phyloP scores from a whole-genome alignment of 2,797 vertebrate genomes.

The Melanotaenia pygmaea region DNA sequence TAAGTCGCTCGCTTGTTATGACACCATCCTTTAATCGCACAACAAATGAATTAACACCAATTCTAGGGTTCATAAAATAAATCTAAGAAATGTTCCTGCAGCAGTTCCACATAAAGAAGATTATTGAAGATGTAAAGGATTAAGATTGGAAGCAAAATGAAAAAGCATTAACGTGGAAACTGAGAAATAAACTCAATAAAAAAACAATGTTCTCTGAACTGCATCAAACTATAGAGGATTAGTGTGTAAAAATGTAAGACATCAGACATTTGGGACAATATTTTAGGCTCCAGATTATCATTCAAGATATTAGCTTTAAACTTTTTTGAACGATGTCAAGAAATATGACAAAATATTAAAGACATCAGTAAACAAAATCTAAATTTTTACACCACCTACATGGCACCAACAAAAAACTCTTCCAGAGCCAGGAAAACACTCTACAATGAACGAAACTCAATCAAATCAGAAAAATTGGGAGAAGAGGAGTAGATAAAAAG shows the following conservation, averaged over 20 bases:
- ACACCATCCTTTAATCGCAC: too few relatives aligned
- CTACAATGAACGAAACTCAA: constrained; percentile 21
- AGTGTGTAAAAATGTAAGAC: too few relatives aligned
- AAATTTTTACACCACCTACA: not conserved
- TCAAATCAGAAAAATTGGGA: constrained; percentile 1
- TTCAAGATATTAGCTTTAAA: too few relatives aligned
- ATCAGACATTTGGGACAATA: too few relatives aligned
- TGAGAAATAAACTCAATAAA: not conserved
- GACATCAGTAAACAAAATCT: not conserved
- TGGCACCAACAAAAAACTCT: not conserved
- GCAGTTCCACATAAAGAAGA: too few relatives aligned
- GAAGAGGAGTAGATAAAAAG: constrained; percentile 15
- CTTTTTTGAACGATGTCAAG: not conserved
- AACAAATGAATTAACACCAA: too few relatives aligned
- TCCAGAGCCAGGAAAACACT: constrained; percentile 5
- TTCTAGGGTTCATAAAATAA: too few relatives aligned
- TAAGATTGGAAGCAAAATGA: too few relatives aligned
- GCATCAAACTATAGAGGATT: too few relatives aligned
- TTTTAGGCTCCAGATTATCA: too few relatives aligned
- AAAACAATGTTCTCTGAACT: not conserved
- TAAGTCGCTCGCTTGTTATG: too few relatives aligned
- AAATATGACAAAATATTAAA: not conserved
- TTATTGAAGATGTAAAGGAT: not conserved
- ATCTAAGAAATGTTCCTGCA: too few relatives aligned
- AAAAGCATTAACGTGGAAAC: not conserved